Base-by-base conservation (phyloP, 2,888 invertebrate genomes). In the Torymus tubicola region DNA sequence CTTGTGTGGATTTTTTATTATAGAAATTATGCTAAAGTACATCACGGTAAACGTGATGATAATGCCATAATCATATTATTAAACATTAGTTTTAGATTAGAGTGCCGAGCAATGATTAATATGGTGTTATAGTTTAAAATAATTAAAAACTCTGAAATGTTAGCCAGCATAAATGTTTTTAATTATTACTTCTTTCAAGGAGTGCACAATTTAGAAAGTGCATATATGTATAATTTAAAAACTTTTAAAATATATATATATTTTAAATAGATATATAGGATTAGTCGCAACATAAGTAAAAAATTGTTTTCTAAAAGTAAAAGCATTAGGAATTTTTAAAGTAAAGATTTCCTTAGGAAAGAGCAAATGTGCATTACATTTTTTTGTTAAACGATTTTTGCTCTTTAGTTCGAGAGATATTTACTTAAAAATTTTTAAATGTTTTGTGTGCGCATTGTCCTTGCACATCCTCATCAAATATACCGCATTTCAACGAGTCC, bases 301-400 rank as follows among this genome's bases (percentile, higher is more conserved):
- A 71, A 69, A 75, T 21, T 16, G 8, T 67, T 61, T 65, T 70
- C 18, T 72, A 61, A 61, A 78, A 80, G 60, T 71, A 67, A 74
- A 52, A 0, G 14, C 50, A 64, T 63, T 64, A 21, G 50, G 64
- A 63, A 73, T 64, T 72, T 70, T 53, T 0, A 53, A 52, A 31
- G 10, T 8, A 52, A 11, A 24, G 16, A 13, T 50, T 60, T 61
- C 55, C 21, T 12, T 16, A 13, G 18, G 53, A 14, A 52, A 52
- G 21, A 72, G 16, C 10, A 18, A 60, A 60, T 42, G 0, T 21
- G 13, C 13, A 18, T 21, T 1, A 60, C n/a, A 21, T 11, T 72
- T 14, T 50, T n/a, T 13, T 16, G 5, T 24, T 31, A 11, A n/a
- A 18, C 60, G 2, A 60, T 8, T 21, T 18, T 71, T 52, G 52